phyloP scores from a whole-genome alignment of 2,113 vertebrate species.

The Chionodraco myersi region DNA sequence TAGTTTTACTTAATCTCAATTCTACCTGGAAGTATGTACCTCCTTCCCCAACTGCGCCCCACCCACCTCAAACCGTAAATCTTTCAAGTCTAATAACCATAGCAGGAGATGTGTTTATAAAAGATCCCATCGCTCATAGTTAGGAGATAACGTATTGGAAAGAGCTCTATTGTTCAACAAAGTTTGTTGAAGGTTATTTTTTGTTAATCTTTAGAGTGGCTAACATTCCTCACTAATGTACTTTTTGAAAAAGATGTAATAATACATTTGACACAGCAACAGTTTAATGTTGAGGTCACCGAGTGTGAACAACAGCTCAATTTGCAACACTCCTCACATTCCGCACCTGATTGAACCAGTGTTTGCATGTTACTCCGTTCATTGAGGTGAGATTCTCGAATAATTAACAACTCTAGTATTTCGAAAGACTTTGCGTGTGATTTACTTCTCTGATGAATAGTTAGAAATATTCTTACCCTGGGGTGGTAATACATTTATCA shows the following conservation, averaged over 20 bases:
- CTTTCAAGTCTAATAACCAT: background rate
- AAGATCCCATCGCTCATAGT: background rate
- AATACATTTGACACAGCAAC: background rate
- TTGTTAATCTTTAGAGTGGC: background rate
- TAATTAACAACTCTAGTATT: conserved; percentile 30
- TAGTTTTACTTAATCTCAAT: background rate
- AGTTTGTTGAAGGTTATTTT: too few species aligned
- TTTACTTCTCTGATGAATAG: conserved; percentile 23
- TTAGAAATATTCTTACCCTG: conserved; percentile 18
- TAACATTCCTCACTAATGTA: background rate
- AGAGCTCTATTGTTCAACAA: too few species aligned
- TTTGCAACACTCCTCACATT: conserved; percentile 54
- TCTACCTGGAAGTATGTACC: background rate
- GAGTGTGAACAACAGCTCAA: conserved; percentile 26
- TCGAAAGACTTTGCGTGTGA: conserved; percentile 32
- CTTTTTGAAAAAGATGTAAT: background rate
- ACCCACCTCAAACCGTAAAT: background rate
- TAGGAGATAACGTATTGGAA: background rate
- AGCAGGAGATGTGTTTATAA: background rate
- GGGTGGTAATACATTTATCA: conserved; percentile 16
- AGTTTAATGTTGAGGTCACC: conserved; percentile 14
- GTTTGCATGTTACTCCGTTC: conserved; percentile 48
- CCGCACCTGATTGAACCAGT: conserved; percentile 57
- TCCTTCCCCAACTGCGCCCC: background rate
- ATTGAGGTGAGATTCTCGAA: conserved; percentile 36